phyloP scores from a whole-genome alignment of 1,140 invertebrate species.

The Vollenhovia emeryi region DNA sequence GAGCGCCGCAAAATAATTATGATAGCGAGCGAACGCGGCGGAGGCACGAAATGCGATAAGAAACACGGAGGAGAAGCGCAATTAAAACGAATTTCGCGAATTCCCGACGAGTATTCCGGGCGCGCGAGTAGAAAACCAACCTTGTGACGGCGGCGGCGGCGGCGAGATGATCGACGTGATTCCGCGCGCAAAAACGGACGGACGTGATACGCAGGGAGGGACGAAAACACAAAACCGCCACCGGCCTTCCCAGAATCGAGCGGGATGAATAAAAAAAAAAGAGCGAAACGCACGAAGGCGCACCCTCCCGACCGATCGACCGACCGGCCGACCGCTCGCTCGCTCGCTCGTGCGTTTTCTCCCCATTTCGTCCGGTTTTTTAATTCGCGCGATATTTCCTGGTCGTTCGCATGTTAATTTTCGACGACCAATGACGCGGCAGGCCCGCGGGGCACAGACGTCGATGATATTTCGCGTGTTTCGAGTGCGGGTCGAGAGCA shows the following conservation, averaged over 20 bases:
- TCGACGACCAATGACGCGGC: slow-evolving; percentile 79
- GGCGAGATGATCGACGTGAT: slow-evolving; percentile 43
- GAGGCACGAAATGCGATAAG: not conserved
- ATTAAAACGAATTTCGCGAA: not conserved
- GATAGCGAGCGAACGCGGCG: not conserved
- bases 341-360: not conserved
- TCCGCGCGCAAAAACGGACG: slow-evolving; percentile 22
- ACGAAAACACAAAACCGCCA: not conserved
- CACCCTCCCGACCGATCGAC: slow-evolving; percentile 5
- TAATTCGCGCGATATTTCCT: slow-evolving; percentile 81
- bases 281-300: not conserved
- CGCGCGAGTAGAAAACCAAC: not conserved
- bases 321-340: not conserved
- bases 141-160: slow-evolving; percentile 3
- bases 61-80: not conserved
- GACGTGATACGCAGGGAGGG: not conserved
- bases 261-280: not conserved
- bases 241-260: not conserved
- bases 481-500: slow-evolving; percentile 70
- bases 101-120: not conserved
- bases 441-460: slow-evolving; percentile 79
- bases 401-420: slow-evolving; percentile 84
- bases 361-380: slow-evolving; percentile 72
- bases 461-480: slow-evolving; percentile 79
- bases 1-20: not conserved